Conservation (phyloP, 1,140 invertebrate genomes). For the Listronotus oregonensis region DNA sequence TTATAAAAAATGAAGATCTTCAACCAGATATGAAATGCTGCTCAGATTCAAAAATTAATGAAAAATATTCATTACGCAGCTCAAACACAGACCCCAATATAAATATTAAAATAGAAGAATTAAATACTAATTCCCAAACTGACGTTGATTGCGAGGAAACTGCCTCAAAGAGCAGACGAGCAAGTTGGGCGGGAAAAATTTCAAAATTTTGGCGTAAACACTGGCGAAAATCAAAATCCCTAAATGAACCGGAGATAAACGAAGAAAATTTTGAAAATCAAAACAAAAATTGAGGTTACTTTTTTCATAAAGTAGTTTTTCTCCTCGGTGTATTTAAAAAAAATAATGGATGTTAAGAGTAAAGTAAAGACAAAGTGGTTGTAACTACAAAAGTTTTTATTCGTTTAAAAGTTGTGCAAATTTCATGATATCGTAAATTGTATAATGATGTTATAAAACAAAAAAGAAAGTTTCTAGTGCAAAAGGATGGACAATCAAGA, state of each 20-base stretch:
- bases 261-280: constrained; percentile 10
- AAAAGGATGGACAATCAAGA: too few species aligned
- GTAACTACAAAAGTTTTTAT: too few species aligned
- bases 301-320: not conserved
- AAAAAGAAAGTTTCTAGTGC: too few species aligned
- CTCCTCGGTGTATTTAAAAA: too few species aligned
- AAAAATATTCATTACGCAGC: constrained; percentile 5
- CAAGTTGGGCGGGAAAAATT: constrained; percentile 44
- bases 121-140: not conserved
- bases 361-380: too few species aligned
- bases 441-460: too few species aligned
- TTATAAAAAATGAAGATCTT: constrained; percentile 33
- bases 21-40: constrained; percentile 17
- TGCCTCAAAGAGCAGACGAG: constrained; percentile 3
- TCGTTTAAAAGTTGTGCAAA: too few species aligned
- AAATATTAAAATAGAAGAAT: constrained; percentile 1
- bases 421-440: too few species aligned
- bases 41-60: constrained; percentile 27
- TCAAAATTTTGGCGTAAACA: constrained; percentile 44
- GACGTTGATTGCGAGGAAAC: not conserved
- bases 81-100: constrained; percentile 20
- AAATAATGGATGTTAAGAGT: too few species aligned
- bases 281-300: constrained; percentile 35
- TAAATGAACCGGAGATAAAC: constrained; percentile 2
- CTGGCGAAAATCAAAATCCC: constrained; percentile 31